Percentiles rank a stretch among this genome's conserved stretches.
These are phyloP conservation scores for Oenanthe oenanthe DNA, from an alignment of 2,113 vertebrate species.

Conservation along the genomic window DNA sequence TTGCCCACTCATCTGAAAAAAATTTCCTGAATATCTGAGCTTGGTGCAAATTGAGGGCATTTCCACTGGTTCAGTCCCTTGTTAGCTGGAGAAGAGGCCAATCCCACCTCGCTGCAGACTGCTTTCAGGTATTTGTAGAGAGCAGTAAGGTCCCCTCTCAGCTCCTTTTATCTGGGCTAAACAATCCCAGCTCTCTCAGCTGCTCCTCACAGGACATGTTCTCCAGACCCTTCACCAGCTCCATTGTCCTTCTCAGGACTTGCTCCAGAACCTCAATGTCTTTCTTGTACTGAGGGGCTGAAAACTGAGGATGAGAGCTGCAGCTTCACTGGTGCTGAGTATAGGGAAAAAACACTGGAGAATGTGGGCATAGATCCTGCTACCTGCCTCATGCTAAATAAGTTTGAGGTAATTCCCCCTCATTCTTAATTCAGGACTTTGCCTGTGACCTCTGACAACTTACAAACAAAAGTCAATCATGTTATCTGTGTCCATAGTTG, in stretches of 20 bases:
- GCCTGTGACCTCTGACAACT: not conserved
- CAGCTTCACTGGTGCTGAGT: not conserved
- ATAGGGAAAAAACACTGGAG: constrained; percentile 7
- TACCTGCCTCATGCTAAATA: constrained; percentile 58
- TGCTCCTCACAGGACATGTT: fast-evolving
- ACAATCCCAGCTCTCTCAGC: not conserved
- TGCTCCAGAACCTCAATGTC: not conserved
- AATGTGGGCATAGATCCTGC: constrained; percentile 69
- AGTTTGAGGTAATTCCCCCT: constrained; percentile 73
- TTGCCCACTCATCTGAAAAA: not conserved
- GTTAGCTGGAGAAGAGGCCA: not conserved
- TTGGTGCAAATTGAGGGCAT: not conserved
- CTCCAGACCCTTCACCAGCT: fast-evolving
- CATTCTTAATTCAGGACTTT: not conserved
- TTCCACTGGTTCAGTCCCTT: not conserved
- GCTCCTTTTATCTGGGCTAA: not conserved
- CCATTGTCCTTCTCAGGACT: not conserved
- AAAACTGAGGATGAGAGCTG: not conserved
- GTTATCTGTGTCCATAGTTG: not conserved
- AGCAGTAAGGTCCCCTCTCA: not conserved
- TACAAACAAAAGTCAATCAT: not conserved
- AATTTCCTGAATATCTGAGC: not conserved
- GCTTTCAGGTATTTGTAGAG: not conserved
- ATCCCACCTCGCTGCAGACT: fast-evolving
- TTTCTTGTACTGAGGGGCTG: not conserved